Evolutionary conservation across 1,140 invertebrate species (phyloP), one percentile per base, ranked within the genome.

Genomic region (Drosophila cardini): DNA sequence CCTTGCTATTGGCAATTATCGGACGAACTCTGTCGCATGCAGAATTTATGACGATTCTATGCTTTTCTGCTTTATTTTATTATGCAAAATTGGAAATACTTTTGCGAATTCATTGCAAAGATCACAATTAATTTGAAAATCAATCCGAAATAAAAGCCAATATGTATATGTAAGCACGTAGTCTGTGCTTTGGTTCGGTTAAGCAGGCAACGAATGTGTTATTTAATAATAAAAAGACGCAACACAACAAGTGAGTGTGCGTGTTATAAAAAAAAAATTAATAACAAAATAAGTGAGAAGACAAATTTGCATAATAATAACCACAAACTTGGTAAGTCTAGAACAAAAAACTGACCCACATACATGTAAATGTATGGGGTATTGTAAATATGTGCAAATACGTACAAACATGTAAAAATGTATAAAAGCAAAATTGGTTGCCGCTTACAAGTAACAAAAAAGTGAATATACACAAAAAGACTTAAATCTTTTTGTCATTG

Each of bases 201-300:
- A 8, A 38, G 69, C 52, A 55, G 15, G 10, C 34, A 68, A 43
- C 38, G 72, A 65, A 80, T 71, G 71, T 82, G 82, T 85, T 85
- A 85, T 82, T 87, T 75, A 87, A 85, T 78, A 87, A 87, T 72
- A 61, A 56, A 26, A 53, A 52, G 57, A 42, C 48, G 53, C 71
- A 60, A 69, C 70, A 72, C 70, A 56, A 68, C 77, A 71, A 73
- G 81, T 78, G 83, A 72, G 74, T 65, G 71, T 52, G 55, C 15
- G 57, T 46, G 36, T 56, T 69, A n/a, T 26, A 48, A 45, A 34
- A 5, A 46, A 40, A 11, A 18, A 56, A 48, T 21, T 4, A 26
- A 30, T 13, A 38, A 48, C 10, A 61, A 34, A 52, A 18, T 26
- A 10, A 16, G n/a, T 32, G 26, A 53, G 26, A 69, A 69, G 42